Base-by-base conservation (phyloP, 1,140 invertebrate genomes). In the Acyrthosiphon pisum region DNA sequence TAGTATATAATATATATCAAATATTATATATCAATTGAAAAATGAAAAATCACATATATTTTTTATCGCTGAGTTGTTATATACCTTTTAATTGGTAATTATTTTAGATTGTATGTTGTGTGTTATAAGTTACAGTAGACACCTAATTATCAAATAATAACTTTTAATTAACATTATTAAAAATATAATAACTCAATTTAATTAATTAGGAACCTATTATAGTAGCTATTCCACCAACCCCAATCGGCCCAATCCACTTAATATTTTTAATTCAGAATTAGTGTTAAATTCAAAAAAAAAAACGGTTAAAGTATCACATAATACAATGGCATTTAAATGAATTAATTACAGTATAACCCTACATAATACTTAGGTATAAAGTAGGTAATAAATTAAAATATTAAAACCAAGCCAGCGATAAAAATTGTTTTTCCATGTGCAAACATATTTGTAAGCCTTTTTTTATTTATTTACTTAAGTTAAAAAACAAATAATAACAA, bases 391-490 rank as follows among this genome's bases (percentile, higher is more conserved):
- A 76, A 83, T 35, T 83, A 83, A 83, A 37, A 83, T 37, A 83
- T 83, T 83, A 83, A 41, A 37, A 83, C 35, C 22, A 41, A 83
- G 7, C 37, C 9, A 83, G 22, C 37, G 37, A 83, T 83, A 41
- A 41, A 83, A 83, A 37, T 83, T 83, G 22, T 83, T 83, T 83
- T 83, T 83, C 8, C 81, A 41, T 35, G 37, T 23, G 37, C 35
- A 83, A 83, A 83, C 81, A 83, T 83, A 83, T 41, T 83, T 83
- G 6, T 11, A 83, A 37, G 37, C 2, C 22, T 83, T 41, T 37
- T 76, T 83, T 41, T 83, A 83, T 83, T 83, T 83, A 37, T 83
- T 83, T 83, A 83, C 81, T 37, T 37, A 83, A 83, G n/a, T 41
- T 83, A 37, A 41, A 81, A 83, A 83, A 41, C 22, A 83, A 83